Evolutionary conservation across 2,113 vertebrate genomes (phyloP).

Genomic region (Empidonax traillii): DNA sequence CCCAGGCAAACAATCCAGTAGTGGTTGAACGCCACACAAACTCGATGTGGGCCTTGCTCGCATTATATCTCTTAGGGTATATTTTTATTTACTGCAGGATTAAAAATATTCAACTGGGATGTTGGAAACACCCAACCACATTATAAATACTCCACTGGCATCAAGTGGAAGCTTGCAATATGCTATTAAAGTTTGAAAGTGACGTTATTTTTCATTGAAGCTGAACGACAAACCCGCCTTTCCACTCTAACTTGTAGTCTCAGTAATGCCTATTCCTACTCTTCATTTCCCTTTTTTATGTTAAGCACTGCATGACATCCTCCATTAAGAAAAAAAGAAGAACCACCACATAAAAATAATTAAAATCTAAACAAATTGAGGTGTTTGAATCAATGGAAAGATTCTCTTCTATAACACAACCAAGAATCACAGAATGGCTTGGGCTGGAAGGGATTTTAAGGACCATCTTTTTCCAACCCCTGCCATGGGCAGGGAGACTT

Average conservation of each 20-base stretch:
- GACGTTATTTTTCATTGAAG: background rate
- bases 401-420: background rate
- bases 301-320: background rate
- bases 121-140: background rate
- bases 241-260: background rate
- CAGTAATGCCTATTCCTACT: background rate
- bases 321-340: background rate
- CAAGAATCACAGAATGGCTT: background rate
- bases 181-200: background rate
- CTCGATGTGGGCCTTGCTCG: background rate
- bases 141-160: background rate
- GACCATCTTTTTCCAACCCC: background rate
- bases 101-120: background rate
- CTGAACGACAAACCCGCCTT: background rate
- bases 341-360: background rate
- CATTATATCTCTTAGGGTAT: background rate
- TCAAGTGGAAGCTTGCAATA: background rate
- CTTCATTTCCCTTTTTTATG: background rate
- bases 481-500: background rate
- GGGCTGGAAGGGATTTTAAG: background rate
- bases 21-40: background rate
- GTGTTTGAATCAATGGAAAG: background rate
- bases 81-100: background rate
- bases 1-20: background rate
- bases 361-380: background rate